These are phyloP conservation scores for Trissonchulus sp. DNA, from an alignment of 2,888 invertebrate genomes.

Conservation along the genomic window DNA sequence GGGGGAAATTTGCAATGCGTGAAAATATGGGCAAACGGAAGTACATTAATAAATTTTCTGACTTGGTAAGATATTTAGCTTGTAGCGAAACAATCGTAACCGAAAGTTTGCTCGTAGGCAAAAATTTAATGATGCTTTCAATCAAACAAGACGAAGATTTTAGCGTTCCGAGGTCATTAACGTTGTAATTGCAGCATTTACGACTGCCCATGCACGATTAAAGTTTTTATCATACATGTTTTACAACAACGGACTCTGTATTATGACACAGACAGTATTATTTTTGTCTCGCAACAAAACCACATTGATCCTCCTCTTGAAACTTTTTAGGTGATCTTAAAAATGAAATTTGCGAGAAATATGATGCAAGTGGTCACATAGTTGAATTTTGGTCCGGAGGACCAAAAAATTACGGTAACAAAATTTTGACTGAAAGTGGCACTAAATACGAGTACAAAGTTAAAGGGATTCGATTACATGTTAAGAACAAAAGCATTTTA, in stretches of 20 bases:
- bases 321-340: neutral
- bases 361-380: neutral
- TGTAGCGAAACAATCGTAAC: slow-evolving; percentile 6
- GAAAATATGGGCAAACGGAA: neutral
- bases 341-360: neutral
- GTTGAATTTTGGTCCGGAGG: neutral
- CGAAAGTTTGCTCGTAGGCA: slow-evolving; percentile 22
- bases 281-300: slow-evolving; percentile 39
- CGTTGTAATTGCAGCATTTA: slow-evolving; percentile 48
- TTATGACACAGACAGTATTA: slow-evolving; percentile 51
- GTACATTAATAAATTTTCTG: neutral
- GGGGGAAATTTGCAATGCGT: slow-evolving; percentile 36
- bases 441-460: neutral
- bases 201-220: slow-evolving; percentile 48
- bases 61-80: slow-evolving; percentile 25
- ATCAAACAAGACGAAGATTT: neutral
- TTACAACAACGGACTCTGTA: neutral
- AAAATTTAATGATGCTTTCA: neutral
- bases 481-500: neutral
- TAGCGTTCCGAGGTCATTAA: neutral
- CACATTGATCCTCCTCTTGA: neutral
- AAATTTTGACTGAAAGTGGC: neutral
- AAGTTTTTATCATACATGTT: slow-evolving; percentile 44
- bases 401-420: neutral
- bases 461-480: neutral